These are phyloP conservation scores for Antechinus stuartii DNA, from an alignment of 2,113 vertebrate species.

Conservation along the genomic window DNA sequence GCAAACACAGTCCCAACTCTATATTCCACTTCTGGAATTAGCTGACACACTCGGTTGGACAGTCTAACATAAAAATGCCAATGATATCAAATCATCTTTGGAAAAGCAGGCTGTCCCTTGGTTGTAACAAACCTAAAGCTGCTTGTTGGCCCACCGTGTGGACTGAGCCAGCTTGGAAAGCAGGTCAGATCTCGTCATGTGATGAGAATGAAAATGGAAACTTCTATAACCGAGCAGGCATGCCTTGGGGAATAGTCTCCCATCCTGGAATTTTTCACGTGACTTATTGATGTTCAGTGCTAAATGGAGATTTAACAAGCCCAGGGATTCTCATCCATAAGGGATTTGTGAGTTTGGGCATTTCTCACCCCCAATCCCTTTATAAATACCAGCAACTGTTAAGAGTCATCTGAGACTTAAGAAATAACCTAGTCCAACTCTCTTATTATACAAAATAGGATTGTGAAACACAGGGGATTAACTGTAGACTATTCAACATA, in stretches of 20 bases:
- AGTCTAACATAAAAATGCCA: conserved; percentile 41
- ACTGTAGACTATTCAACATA: background rate
- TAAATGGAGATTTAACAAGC: background rate
- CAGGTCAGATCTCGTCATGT: background rate
- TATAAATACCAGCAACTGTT: background rate
- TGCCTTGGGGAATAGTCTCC: background rate
- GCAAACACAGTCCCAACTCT: conserved; percentile 31
- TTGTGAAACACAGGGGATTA: background rate
- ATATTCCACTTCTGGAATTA: conserved; percentile 56
- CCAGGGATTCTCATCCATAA: background rate
- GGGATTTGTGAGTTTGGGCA: background rate
- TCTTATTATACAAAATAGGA: background rate
- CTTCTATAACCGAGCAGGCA: background rate
- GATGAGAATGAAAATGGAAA: background rate
- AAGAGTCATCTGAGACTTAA: background rate
- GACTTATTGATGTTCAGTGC: background rate
- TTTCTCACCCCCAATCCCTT: background rate
- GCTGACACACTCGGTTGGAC: background rate
- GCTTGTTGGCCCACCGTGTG: background rate
- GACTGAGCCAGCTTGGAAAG: conserved; percentile 39
- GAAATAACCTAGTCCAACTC: background rate
- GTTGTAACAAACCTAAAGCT: background rate
- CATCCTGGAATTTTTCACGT: background rate
- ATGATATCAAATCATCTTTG: conserved; percentile 50
- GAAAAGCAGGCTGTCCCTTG: background rate